Evolutionary conservation across 2,113 vertebrate genomes (phyloP).

Genomic region (Mobula hypostoma): DNA sequence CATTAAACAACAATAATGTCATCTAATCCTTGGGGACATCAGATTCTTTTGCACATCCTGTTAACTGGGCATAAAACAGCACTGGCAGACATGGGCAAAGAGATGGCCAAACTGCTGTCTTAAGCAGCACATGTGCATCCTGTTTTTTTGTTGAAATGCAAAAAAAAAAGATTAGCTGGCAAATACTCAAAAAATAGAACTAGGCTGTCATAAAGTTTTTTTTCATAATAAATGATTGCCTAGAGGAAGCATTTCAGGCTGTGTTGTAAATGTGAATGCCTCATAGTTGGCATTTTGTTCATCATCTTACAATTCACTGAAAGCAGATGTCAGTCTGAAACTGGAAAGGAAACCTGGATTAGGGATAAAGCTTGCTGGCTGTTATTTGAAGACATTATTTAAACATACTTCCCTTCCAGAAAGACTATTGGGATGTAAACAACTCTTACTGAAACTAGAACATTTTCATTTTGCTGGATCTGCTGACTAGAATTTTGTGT

Average conservation of each 20-base stretch:
- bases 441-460: background rate
- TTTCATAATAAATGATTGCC: background rate
- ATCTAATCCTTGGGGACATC: background rate
- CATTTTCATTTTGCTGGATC: background rate
- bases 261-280: background rate
- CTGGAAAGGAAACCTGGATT: background rate
- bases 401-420: background rate
- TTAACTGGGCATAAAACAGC: background rate
- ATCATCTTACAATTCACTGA: background rate
- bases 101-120: background rate
- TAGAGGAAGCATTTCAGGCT: background rate
- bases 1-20: background rate
- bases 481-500: background rate
- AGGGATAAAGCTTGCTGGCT: background rate
- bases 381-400: background rate
- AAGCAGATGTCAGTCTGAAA: background rate
- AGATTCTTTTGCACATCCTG: background rate
- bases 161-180: background rate
- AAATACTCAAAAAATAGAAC: background rate
- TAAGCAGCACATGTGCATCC: background rate
- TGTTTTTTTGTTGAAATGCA: background rate
- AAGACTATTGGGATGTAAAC: background rate
- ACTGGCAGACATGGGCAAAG: background rate
- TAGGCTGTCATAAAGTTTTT: background rate
- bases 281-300: background rate